phyloP scores from a whole-genome alignment of 2,888 invertebrate species.

The Nephrotoma guestfalica region DNA sequence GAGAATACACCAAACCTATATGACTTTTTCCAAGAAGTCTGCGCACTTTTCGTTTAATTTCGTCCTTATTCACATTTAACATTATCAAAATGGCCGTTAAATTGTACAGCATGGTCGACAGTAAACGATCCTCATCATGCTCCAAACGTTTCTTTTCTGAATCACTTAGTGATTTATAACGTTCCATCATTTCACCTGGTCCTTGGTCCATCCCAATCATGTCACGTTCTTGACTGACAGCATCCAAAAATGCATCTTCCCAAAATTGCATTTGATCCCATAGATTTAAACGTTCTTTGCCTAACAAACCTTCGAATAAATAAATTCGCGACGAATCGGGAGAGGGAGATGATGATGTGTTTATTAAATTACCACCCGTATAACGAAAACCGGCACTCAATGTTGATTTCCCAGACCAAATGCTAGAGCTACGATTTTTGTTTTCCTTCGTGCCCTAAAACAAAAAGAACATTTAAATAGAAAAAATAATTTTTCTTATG shows the following conservation, averaged over 20 bases:
- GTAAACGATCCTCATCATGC: slow-evolving; percentile 90
- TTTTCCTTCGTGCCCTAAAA: neutral
- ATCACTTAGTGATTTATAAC: slow-evolving; percentile 85
- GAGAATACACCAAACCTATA: slow-evolving; percentile 93
- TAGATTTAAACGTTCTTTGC: slow-evolving; percentile 53
- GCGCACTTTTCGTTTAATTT: slow-evolving; percentile 72
- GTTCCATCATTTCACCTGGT: slow-evolving; percentile 97
- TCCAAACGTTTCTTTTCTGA: slow-evolving; percentile 89
- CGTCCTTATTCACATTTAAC: slow-evolving; percentile 72
- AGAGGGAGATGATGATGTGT: slow-evolving; percentile 74
- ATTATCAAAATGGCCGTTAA: slow-evolving; percentile 90
- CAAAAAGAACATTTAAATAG: neutral
- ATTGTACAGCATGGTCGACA: slow-evolving; percentile 94
- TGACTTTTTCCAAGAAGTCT: slow-evolving; percentile 95
- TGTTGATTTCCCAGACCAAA: slow-evolving; percentile 87
- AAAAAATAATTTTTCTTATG: neutral
- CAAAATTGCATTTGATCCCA: slow-evolving; percentile 99
- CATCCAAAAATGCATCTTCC: slow-evolving; percentile 98
- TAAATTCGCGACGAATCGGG: slow-evolving; percentile 83
- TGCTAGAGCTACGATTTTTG: slow-evolving; percentile 62
- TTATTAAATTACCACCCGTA: slow-evolving; percentile 70
- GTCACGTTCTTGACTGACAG: slow-evolving; percentile 93
- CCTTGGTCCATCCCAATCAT: slow-evolving; percentile 99
- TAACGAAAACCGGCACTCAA: slow-evolving; percentile 76
- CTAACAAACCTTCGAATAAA: slow-evolving; percentile 73